Conservation (phyloP, 2,888 invertebrate genomes). For the Eristalis pertinax region DNA sequence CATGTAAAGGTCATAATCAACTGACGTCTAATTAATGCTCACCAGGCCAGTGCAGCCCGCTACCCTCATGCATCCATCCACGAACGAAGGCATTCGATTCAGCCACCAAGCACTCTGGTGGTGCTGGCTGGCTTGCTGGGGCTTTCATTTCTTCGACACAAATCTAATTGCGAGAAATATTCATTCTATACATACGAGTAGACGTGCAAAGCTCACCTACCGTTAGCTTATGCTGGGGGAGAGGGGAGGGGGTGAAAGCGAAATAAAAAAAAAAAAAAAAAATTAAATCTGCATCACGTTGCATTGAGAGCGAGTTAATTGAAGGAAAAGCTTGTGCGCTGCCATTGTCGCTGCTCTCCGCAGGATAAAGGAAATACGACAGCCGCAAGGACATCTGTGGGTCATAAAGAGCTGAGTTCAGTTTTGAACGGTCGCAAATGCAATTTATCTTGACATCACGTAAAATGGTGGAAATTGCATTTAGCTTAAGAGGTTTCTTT, state of each 20-base stretch:
- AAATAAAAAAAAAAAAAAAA: background rate
- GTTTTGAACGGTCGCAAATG: slow-evolving; percentile 42
- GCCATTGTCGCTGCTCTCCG: background rate
- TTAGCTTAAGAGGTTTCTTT: slow-evolving; percentile 4
- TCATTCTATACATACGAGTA: slow-evolving; percentile 31
- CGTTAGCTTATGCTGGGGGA: background rate
- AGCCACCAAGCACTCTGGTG: background rate
- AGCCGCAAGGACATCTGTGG: slow-evolving; percentile 15
- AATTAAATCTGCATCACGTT: slow-evolving; percentile 27
- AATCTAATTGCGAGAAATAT: slow-evolving; percentile 43
- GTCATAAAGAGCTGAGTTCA: slow-evolving; percentile 3
- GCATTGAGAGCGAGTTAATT: slow-evolving; percentile 42
- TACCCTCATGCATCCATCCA: slow-evolving; percentile 1
- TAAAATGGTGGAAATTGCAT: slow-evolving; percentile 12
- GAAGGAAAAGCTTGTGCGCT: slow-evolving; percentile 50
- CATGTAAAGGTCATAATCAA: slow-evolving; percentile 61
- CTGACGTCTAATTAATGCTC: slow-evolving; percentile 53
- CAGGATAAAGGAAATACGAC: background rate
- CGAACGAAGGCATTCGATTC: background rate
- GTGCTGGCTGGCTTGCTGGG: background rate
- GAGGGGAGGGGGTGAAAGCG: no score
- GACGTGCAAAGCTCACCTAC: slow-evolving; percentile 23
- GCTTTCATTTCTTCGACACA: slow-evolving; percentile 17
- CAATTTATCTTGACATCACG: slow-evolving; percentile 48
- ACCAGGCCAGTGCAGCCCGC: slow-evolving; percentile 6